Evolutionary conservation across 1,140 invertebrate genomes (phyloP).

Genomic region (Lysiphlebus fabarum): DNA sequence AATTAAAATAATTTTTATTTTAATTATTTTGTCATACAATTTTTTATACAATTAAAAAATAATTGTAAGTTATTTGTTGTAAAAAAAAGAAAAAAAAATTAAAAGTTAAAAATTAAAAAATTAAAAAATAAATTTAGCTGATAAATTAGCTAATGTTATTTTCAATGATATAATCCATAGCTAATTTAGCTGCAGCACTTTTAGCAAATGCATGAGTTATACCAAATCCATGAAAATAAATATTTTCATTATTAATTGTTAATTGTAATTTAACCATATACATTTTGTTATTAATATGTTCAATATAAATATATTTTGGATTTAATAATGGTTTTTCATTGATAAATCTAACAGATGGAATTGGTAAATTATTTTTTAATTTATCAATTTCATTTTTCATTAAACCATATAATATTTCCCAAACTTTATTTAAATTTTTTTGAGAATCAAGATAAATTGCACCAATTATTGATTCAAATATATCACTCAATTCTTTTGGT

Average conservation of each 20-base stretch:
- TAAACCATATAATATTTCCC: conserved; percentile 76
- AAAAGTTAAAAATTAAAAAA: too few species aligned
- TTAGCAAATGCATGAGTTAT: conserved; percentile 67
- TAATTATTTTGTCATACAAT: too few species aligned
- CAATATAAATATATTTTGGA: conserved; percentile 55
- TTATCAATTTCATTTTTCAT: conserved; percentile 70
- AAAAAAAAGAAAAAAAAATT: too few species aligned
- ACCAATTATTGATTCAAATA: conserved; percentile 89
- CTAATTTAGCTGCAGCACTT: conserved; percentile 71
- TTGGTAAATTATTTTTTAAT: conserved; percentile 72
- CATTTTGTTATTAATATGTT: conserved; percentile 38
- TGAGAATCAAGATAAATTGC: conserved; percentile 88
- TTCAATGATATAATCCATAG: conserved; percentile 30
- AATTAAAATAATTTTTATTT: too few species aligned
- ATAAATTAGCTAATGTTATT: too few species aligned
- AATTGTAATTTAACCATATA: conserved; percentile 65
- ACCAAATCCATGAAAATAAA: conserved; percentile 67
- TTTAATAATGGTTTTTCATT: conserved; percentile 67
- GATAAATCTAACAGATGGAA: conserved; percentile 82
- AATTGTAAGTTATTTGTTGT: too few species aligned
- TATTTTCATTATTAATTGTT: conserved; percentile 55
- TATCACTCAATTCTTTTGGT: conserved; percentile 89
- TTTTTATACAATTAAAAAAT: too few species aligned
- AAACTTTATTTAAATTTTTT: conserved; percentile 73
- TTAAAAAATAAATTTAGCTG: too few species aligned